phyloP scores from a whole-genome alignment of 2,888 invertebrate species.

The Lymantria monacha region DNA sequence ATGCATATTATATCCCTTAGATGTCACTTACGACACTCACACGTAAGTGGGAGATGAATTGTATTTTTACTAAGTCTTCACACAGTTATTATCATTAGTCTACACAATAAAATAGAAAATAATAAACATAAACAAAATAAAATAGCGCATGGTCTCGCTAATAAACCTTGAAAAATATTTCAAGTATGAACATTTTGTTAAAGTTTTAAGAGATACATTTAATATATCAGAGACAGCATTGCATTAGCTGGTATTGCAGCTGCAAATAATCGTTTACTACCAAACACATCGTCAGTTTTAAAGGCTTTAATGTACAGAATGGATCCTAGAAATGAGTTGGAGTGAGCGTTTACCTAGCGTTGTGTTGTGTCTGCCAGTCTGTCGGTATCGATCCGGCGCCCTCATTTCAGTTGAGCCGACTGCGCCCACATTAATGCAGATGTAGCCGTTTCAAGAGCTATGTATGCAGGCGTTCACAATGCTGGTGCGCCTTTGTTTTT shows the following conservation, averaged over 20 bases:
- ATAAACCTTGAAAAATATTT: conserved; percentile 19
- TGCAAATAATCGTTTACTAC: conserved; percentile 21
- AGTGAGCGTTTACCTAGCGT: conserved; percentile 25
- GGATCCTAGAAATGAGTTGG: conserved; percentile 26
- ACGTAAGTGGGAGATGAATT: too few relatives aligned
- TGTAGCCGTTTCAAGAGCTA: conserved; percentile 51
- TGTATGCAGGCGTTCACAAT: conserved; percentile 37
- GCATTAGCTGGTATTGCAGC: conserved; percentile 12
- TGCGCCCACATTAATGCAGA: conserved; percentile 58
- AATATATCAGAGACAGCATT: conserved; percentile 1
- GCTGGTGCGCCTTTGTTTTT: conserved; percentile 22
- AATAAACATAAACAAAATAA: conserved; percentile 17
- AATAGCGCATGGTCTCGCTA: conserved; percentile 12
- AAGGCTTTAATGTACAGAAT: conserved; percentile 13
- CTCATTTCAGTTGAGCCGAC: conserved; percentile 69
- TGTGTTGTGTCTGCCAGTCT: conserved; percentile 77
- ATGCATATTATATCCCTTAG: too few relatives aligned
- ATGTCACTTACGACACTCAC: too few relatives aligned
- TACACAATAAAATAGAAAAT: neutral
- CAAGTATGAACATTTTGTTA: conserved; percentile 10
- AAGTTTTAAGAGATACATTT: conserved; percentile 14
- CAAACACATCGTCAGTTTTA: conserved; percentile 13
- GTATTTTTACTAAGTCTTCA: too few relatives aligned
- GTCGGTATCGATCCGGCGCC: conserved; percentile 81
- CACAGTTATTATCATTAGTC: too few relatives aligned